Percentiles rank a stretch among this genome's conserved stretches.
phyloP scores from a whole-genome alignment of 1,140 invertebrate genomes.

The Linepithema humile region DNA sequence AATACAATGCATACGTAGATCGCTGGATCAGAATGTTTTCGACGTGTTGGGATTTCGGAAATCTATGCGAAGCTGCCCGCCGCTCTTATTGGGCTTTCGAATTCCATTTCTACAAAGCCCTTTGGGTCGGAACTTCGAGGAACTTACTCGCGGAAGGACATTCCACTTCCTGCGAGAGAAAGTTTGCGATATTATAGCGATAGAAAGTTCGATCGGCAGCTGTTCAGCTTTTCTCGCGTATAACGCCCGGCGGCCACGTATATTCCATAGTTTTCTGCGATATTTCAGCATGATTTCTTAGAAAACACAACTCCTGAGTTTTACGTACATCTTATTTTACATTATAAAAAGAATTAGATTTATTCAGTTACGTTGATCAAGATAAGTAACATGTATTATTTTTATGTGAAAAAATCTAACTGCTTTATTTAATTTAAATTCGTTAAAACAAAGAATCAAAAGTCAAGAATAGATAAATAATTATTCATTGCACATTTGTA shows the following conservation, averaged over 20 bases:
- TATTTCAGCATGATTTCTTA: not conserved
- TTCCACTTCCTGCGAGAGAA: not conserved
- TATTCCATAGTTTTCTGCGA: not conserved
- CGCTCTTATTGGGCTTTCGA: slow-evolving; percentile 1
- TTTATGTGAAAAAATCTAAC: no score
- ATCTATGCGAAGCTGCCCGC: slow-evolving; percentile 2
- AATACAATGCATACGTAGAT: no score
- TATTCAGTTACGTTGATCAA: no score
- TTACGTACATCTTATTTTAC: no score
- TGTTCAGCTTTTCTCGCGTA: not conserved
- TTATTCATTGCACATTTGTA: not conserved
- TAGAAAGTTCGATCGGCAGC: slow-evolving; percentile 22
- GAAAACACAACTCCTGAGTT: no score
- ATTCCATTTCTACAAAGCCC: slow-evolving; percentile 24
- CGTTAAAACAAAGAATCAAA: not conserved
- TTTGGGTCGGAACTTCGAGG: not conserved
- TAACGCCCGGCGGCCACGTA: not conserved
- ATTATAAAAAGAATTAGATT: no score
- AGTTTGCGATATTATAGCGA: slow-evolving; percentile 27
- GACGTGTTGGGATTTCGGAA: slow-evolving; percentile 1
- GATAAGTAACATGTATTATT: no score
- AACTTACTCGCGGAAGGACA: not conserved
- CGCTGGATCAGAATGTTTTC: not conserved
- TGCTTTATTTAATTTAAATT: no score
- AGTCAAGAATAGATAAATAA: not conserved